Evolutionary conservation across 2,797 vertebrate species (phyloP).

Genomic region (Cygnus olor): DNA sequence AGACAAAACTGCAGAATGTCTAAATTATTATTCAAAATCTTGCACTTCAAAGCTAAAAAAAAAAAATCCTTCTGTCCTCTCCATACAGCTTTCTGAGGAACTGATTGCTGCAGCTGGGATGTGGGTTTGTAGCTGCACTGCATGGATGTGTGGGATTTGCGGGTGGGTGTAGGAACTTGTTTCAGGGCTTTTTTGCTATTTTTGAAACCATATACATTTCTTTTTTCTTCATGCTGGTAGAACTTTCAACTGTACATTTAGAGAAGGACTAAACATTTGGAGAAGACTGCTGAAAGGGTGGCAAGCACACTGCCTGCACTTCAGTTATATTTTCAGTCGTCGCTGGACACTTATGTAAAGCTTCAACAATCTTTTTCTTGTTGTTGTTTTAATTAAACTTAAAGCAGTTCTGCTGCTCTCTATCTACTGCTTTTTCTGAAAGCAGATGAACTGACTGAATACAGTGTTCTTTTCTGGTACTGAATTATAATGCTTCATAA

Average conservation of each 20-base stretch:
- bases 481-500: background rate
- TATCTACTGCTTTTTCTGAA: background rate
- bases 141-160: background rate
- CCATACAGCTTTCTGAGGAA: background rate
- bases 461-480: background rate
- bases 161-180: accelerated
- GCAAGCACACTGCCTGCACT: background rate
- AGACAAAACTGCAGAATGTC: background rate
- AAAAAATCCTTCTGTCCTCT: accelerated
- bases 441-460: background rate
- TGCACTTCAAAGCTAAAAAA: background rate
- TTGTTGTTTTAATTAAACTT: background rate
- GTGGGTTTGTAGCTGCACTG: background rate
- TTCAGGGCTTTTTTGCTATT: background rate
- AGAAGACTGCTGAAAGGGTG: background rate
- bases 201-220: background rate
- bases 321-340: background rate
- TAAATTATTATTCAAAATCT: background rate
- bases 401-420: background rate
- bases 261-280: background rate
- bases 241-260: accelerated
- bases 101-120: background rate
- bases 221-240: background rate
- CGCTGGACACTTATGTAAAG: background rate
- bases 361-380: background rate